A percentile compares a stretch with the other conserved stretches of the same genome.
These are phyloP conservation scores for Lagopus muta DNA, from an alignment of 2,113 vertebrate genomes.

Conservation along the genomic window DNA sequence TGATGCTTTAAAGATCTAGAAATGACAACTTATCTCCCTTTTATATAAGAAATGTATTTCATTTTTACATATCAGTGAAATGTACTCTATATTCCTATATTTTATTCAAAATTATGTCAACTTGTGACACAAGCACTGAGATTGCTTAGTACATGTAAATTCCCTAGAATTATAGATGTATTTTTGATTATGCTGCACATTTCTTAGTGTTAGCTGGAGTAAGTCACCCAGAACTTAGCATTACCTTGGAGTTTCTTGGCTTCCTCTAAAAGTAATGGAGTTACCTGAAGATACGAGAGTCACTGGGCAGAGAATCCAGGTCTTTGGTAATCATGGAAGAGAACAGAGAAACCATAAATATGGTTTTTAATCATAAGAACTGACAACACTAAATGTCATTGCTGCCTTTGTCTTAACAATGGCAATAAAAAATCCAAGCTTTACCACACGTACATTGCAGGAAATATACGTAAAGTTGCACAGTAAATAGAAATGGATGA, in stretches of 20 bases:
- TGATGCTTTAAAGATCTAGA: neutral
- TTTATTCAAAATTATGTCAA: neutral
- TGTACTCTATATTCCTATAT: neutral
- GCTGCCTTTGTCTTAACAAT: neutral
- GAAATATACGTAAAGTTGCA: neutral
- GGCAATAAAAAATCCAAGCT: neutral
- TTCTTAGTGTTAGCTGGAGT: neutral
- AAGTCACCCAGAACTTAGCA: neutral
- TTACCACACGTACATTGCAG: neutral
- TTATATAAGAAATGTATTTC: neutral
- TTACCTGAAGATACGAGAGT: accelerated
- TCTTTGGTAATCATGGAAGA: neutral
- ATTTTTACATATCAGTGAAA: neutral
- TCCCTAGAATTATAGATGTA: neutral
- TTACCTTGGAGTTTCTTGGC: neutral
- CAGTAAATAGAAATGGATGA: neutral
- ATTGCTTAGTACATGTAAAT: neutral
- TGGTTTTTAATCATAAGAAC: neutral
- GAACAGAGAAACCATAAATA: accelerated
- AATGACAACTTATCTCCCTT: neutral
- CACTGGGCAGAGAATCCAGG: neutral
- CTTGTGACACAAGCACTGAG: neutral
- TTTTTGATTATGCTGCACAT: neutral
- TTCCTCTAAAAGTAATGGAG: neutral
- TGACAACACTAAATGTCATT: neutral